Base-by-base conservation (phyloP, 2,888 invertebrate genomes). In the Tetranychus truncatus region DNA sequence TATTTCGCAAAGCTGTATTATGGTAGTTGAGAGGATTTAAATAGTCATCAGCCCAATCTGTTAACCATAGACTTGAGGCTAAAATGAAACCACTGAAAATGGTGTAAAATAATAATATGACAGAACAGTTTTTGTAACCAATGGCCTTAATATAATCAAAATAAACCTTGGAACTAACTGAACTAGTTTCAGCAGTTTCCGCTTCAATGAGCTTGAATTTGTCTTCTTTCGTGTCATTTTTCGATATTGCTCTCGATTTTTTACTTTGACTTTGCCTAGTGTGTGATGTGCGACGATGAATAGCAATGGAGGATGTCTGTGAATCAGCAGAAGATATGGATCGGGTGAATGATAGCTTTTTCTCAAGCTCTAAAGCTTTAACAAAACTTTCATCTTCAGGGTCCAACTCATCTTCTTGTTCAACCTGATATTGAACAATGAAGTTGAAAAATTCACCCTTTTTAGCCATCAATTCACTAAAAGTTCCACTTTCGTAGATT, bases 401-500 rank as follows among this genome's bases (percentile, higher is more conserved):
- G 0, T 80, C 80, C 15, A 79, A 79, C 44, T 81, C 80, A 8
- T 80, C 80, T 1, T 66, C 66, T 66, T 80, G 81, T 74, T 82
- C 82, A 75, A 82, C 80, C 7, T 81, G 78, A 79, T 84, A 85
- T 72, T 82, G 83, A 75, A 84, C 82, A 21, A 87, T 80, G 78
- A 87, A 85, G 75, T 85, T 84, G 0, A 86, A 84, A 81, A 87
- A 87, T 6, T 84, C 84, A 66, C 86, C 86, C 77, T 85, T 91
- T 83, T 89, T 91, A 78, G 88, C 89, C 76, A 97, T 82, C 80
- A 99, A 85, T 81, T 95, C 89, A 79, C 89, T 88, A 84, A 96
- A 97, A 6, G 91, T 89, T 74, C 97, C 97, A 72, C 85, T 86
- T 83, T 97, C 97, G 0, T 91, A 90, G 21, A 97, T 87, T 80